Evolutionary conservation across 2,797 vertebrate genomes (phyloP), one percentile per base, ranked within the genome.

Genomic region (Fratercula arctica): DNA sequence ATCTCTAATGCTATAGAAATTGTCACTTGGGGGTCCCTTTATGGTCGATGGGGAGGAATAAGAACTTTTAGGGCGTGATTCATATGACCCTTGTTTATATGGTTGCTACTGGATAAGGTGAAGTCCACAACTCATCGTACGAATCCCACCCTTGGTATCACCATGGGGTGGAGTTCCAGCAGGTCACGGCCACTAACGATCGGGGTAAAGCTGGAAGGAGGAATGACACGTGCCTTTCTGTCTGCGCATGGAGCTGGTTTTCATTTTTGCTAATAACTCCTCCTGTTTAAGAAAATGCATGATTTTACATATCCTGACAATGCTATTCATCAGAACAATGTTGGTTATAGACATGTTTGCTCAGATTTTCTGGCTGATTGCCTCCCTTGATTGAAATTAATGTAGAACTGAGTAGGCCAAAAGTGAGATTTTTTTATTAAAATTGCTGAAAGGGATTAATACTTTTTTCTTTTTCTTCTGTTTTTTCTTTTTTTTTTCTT

Each of bases 181-280:
- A 53, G 54, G 60, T 81, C 29, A 9, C 0, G 1, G 15, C 17
- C 0, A 1, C 48, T 46, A 19, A 46, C 0, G 2, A 67, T 28
- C 0, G 2, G 21, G 24, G 8, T 50, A 13, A 72, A 51, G 29
- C 64, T 66, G 69, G 45, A 70, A 6, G 3, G 24, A 39, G 48
- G 48, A 26, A 19, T 57, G 51, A 18, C 41, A 41, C 3, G 1
- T 0, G 3, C 24, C 25, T 9, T 56, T 54, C 35, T 43, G 39
- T 31, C 64, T 77, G 59, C 1, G 0, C 21, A 2, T 28, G 43
- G 48, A 67, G 54, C 43, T 61, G 37, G 25, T 14, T 74, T 78
- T 61, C 21, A 41, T 73, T 93, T 87, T 64, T 31, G 31, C 53
- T 60, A 54, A 21, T 60, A 94, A 66, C 12, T 80, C 46, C 74